Evolutionary conservation across 1,140 invertebrate genomes (phyloP).

Genomic region (Lordiphosa collinella): DNA sequence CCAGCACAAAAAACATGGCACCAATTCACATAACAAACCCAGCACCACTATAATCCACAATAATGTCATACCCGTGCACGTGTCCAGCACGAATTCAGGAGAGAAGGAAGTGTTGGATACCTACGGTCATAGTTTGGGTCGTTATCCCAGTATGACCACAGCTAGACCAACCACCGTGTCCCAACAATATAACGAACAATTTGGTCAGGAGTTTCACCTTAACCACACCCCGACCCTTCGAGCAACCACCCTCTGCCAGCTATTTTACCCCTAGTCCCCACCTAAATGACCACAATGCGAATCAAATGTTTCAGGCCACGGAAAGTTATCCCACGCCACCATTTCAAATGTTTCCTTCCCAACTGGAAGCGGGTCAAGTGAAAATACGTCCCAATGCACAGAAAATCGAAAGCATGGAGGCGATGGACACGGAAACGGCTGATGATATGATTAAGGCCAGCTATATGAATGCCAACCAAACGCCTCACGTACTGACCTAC

Average conservation of each 20-base stretch:
- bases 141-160: slow-evolving; percentile 60
- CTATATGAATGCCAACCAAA: slow-evolving; percentile 35
- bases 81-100: slow-evolving; percentile 60
- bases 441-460: slow-evolving; percentile 54
- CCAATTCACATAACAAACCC: slow-evolving; percentile 37
- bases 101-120: slow-evolving; percentile 65
- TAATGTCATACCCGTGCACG: slow-evolving; percentile 69
- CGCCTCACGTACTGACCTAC: slow-evolving; percentile 66
- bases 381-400: slow-evolving; percentile 70
- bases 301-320: slow-evolving; percentile 49
- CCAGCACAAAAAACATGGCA: slow-evolving; percentile 21
- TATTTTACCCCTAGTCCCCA: slow-evolving; percentile 73
- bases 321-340: slow-evolving; percentile 53
- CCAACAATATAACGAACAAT: slow-evolving; percentile 39
- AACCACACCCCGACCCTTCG: slow-evolving; percentile 59
- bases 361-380: slow-evolving; percentile 53
- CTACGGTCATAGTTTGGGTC: slow-evolving; percentile 66
- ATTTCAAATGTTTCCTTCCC: slow-evolving; percentile 48
- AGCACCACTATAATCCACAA: slow-evolving; percentile 77
- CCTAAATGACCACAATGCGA: slow-evolving; percentile 65
- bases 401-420: slow-evolving; percentile 77
- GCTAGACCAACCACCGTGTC: slow-evolving; percentile 26
- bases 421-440: slow-evolving; percentile 22
- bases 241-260: slow-evolving; percentile 49
- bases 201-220: slow-evolving; percentile 33